Percentiles rank a stretch among this genome's conserved stretches.
phyloP scores from a whole-genome alignment of 2,113 vertebrate species.

The Mustelus asterias region DNA sequence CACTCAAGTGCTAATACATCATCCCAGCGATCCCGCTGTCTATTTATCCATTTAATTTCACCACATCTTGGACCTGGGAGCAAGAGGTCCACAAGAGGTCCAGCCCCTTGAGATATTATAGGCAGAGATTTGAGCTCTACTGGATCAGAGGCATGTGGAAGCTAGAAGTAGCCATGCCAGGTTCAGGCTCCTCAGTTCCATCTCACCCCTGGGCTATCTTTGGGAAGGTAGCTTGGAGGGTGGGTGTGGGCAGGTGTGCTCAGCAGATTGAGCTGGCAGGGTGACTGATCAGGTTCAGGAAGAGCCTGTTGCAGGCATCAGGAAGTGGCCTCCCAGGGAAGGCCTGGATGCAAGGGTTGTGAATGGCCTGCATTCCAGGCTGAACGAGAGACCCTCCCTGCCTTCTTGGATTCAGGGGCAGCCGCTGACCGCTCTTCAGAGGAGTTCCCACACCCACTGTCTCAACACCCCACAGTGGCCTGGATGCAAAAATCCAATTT shows the following conservation, averaged over 20 bases:
- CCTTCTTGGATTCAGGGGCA: background rate
- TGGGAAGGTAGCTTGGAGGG: too few species aligned
- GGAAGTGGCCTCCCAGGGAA: too few species aligned
- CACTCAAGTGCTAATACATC: background rate
- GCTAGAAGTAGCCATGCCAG: background rate
- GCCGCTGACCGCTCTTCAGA: background rate
- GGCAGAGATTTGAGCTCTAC: background rate
- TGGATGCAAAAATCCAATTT: background rate
- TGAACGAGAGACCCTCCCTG: background rate
- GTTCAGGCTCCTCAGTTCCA: background rate
- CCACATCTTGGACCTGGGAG: background rate
- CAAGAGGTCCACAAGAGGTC: too few species aligned
- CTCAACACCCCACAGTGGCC: background rate
- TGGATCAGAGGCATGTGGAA: background rate
- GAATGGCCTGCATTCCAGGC: too few species aligned
- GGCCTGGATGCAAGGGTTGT: too few species aligned
- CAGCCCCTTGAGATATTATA: background rate
- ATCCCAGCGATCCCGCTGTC: background rate
- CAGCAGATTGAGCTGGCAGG: too few species aligned
- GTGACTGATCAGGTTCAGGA: background rate
- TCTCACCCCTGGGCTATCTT: background rate
- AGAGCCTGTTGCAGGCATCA: background rate
- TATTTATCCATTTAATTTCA: background rate
- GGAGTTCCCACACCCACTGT: background rate
- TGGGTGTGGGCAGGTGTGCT: too few species aligned